Base-by-base conservation (phyloP, 2,888 invertebrate species). In the Pseudeuparius sepicola region DNA sequence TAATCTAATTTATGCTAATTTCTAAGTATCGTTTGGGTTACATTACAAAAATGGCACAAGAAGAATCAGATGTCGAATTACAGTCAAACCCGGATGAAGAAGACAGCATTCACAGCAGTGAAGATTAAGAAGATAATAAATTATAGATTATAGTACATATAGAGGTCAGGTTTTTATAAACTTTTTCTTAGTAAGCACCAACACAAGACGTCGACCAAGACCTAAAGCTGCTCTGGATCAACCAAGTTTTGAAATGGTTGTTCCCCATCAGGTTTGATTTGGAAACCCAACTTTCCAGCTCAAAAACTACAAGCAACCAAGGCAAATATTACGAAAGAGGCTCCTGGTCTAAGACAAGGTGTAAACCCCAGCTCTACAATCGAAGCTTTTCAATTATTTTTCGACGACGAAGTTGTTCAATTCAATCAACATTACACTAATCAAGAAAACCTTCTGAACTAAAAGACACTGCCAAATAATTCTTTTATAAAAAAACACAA, bases 371-470 rank as follows among this genome's bases (percentile, higher is more conserved):
- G n/a, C n/a, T n/a, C n/a, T n/a, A n/a, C n/a, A n/a, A n/a, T n/a
- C n/a, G n/a, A n/a, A n/a, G n/a, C n/a, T n/a, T n/a, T n/a, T n/a
- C n/a, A n/a, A n/a, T n/a, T n/a, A n/a, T n/a, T n/a, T n/a, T n/a
- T n/a, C n/a, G n/a, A n/a, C n/a, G n/a, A n/a, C n/a, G n/a, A n/a
- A n/a, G n/a, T n/a, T n/a, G n/a, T n/a, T n/a, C n/a, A n/a, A n/a
- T n/a, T n/a, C n/a, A n/a, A n/a, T n/a, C n/a, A n/a, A 20, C 20
- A 20, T 20, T 20, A 20, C 20, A 20, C 20, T 20, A 20, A 20
- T 20, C 20, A 20, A n/a, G n/a, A 20, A 20, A 20, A 7, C 20
- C 9, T 7, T 7, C 7, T 20, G 7, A 20, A 9, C 20, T 20
- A 20, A 20, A 20, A 20, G 20, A 20, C 20, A 20, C 20, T 7